Base-by-base conservation (phyloP, 2,888 invertebrate genomes). In the Pristionchus maxplancki region DNA sequence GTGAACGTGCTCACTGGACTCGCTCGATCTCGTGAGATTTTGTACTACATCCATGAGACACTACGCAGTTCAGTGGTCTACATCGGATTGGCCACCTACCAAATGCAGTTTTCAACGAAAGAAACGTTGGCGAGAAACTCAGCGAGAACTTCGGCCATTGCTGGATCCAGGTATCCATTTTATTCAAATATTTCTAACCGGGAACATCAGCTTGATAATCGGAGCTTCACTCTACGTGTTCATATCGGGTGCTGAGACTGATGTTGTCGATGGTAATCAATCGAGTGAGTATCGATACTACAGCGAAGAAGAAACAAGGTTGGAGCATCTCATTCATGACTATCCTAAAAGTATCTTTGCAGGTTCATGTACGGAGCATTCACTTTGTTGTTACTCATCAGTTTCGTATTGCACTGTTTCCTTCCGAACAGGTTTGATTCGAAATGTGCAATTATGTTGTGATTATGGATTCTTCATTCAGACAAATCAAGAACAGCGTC, bases 41-140 rank as follows among this genome's bases (percentile, higher is more conserved):
- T n/a, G n/a, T n/a, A n/a, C n/a, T n/a, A n/a, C n/a, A 37, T 40
- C 15, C 17, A 17, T 13, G 13, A 4, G 37, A 31, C 31, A 20
- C 31, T 31, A 28, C n/a, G n/a, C 5, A 24, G 44, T 78, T 28
- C 3, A 83, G 82, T 83, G 37, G 34, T 20, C 20, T 83, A 44
- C 82, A 83, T 44, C 34, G 82, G 82, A 8, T 9, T 83, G 0
- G 31, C 82, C 1, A 53, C 53, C 11, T 83, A 83, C 34, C 82
- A 83, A 15, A 83, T 83, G 82, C 82, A 83, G 31, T 83, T 83
- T 83, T 83, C 82, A 15, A 83, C 82, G 6, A 83, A 83, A 53
- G 31, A 83, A 83, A 83, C 82, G 17, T 53, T 83, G 20, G 82
- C 82, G 8, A 83, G 82, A 83, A 83, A 83, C 37, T 83, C 82